phyloP scores from a whole-genome alignment of 1,140 invertebrate species.

The Spodoptera litura region DNA sequence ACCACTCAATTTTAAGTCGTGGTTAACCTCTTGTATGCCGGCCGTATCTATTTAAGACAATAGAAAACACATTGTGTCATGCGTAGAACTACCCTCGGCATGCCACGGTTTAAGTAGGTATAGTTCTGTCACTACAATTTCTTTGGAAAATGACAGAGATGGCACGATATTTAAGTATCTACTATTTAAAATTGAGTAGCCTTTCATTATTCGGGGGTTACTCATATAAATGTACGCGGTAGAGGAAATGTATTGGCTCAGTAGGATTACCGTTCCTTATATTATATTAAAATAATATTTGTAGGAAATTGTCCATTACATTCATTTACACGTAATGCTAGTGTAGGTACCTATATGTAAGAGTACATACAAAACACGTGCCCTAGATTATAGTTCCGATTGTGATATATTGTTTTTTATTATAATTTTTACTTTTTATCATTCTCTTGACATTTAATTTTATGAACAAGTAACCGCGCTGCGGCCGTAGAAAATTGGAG shows the following conservation, averaged over 20 bases:
- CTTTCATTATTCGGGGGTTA: no score
- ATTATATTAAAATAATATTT: conserved; percentile 52
- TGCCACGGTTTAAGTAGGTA: no score
- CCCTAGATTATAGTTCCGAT: conserved; percentile 72
- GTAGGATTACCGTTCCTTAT: conserved; percentile 67
- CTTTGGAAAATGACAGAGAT: no score
- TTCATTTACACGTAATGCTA: conserved; percentile 59
- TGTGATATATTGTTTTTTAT: conserved; percentile 77
- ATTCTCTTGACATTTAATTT: conserved; percentile 46
- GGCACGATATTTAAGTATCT: no score
- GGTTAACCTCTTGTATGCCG: no score
- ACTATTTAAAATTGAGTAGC: no score
- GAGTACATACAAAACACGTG: conserved; percentile 63
- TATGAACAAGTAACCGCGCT: conserved; percentile 41
- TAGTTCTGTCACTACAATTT: no score
- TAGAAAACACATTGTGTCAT: no score
- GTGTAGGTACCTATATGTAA: conserved; percentile 52
- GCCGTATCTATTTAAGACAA: no score
- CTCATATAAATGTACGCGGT: conserved; percentile 45
- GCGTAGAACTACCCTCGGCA: no score
- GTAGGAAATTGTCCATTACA: conserved; percentile 57
- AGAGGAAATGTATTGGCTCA: conserved; percentile 61
- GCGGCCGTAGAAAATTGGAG: background rate
- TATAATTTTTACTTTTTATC: conserved; percentile 17
- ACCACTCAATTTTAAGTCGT: no score